Percentiles rank a stretch among this genome's conserved stretches.
Evolutionary conservation across 2,797 vertebrate genomes (phyloP).

Genomic region (Rhincodon typus): DNA sequence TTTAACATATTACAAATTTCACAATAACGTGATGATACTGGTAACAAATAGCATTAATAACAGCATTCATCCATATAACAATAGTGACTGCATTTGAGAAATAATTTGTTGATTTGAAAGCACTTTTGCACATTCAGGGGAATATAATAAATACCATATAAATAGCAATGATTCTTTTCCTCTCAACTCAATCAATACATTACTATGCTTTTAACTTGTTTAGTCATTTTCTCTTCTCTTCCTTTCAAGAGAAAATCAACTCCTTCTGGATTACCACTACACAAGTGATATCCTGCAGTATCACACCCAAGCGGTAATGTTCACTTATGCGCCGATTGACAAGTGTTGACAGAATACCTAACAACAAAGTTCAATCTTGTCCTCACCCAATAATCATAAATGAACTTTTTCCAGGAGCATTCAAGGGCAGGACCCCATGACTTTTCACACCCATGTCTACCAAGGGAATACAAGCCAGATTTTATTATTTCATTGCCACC

Average conservation of each 20-base stretch:
- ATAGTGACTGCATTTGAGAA: not conserved
- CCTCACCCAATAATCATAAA: not conserved
- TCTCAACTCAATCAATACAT: not conserved
- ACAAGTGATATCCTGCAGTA: not conserved
- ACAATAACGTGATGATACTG: not conserved
- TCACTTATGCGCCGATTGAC: not conserved
- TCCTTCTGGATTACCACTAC: not conserved
- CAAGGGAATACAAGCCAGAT: not conserved
- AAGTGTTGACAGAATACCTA: not conserved
- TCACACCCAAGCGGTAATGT: not conserved
- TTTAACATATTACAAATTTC: not conserved
- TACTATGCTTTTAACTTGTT: not conserved
- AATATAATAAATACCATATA: not conserved
- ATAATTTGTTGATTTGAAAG: not conserved
- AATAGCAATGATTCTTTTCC: not conserved
- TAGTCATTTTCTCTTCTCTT: not conserved
- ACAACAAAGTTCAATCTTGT: not conserved
- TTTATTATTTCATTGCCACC: not conserved
- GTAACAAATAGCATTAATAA: not conserved
- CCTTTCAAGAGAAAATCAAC: not conserved
- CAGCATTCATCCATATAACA: not conserved
- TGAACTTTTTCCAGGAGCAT: not conserved
- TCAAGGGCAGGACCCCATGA: not conserved
- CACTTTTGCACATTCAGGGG: not conserved
- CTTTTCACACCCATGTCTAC: not conserved